These are phyloP conservation scores for Vanacampus margaritifer DNA, from an alignment of 2,113 vertebrate species.

Conservation along the genomic window DNA sequence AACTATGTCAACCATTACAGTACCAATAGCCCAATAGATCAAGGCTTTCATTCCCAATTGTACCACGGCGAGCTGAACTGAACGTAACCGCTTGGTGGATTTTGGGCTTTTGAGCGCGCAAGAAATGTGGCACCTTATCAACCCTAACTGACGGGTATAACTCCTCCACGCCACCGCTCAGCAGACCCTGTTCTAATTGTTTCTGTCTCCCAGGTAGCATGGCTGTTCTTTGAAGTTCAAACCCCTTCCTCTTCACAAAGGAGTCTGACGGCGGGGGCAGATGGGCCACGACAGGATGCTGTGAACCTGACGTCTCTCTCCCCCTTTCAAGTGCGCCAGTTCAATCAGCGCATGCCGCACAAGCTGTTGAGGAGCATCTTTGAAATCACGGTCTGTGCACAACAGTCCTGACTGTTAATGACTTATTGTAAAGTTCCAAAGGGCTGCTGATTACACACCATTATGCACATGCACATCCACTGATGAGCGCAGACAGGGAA, in stretches of 20 bases:
- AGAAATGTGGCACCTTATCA: slow-evolving; percentile 1
- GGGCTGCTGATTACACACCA: slow-evolving; percentile 70
- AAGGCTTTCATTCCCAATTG: background rate
- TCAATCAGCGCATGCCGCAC: slow-evolving; percentile 76
- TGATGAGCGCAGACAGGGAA: slow-evolving; percentile 22
- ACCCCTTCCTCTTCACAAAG: slow-evolving; percentile 74
- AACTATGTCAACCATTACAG: background rate
- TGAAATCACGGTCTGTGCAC: slow-evolving; percentile 76
- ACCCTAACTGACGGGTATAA: background rate
- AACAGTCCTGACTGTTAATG: slow-evolving; percentile 80
- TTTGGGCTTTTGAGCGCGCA: slow-evolving; percentile 25
- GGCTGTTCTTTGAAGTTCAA: slow-evolving; percentile 76
- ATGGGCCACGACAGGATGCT: slow-evolving; percentile 77
- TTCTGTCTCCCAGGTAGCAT: slow-evolving; percentile 73
- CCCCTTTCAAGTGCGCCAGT: slow-evolving; percentile 78
- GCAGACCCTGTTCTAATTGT: slow-evolving; percentile 76
- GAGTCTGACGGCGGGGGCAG: slow-evolving; percentile 70
- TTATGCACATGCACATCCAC: slow-evolving; percentile 47
- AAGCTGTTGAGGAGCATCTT: slow-evolving; percentile 81
- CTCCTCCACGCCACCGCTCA: slow-evolving; percentile 48
- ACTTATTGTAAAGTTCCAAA: slow-evolving; percentile 79
- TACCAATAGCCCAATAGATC: background rate
- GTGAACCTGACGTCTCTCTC: slow-evolving; percentile 77
- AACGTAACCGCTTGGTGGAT: background rate
- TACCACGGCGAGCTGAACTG: background rate